phyloP scores from a whole-genome alignment of 2,113 vertebrate species.

The Isichthys henryi region DNA sequence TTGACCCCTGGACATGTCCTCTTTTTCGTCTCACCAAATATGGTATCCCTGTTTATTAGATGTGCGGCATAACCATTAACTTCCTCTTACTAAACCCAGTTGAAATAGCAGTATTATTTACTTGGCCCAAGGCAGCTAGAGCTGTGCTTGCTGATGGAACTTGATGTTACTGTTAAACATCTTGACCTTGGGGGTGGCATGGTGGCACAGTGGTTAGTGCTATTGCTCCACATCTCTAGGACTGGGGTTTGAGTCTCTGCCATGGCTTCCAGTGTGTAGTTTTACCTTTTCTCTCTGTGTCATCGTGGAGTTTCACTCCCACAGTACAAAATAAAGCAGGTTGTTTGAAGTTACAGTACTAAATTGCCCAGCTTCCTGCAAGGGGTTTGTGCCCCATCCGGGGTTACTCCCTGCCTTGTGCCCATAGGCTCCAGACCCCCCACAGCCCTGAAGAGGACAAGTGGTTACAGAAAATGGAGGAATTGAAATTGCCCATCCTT shows the following conservation, averaged over 20 bases:
- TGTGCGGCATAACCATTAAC: neutral
- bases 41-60: neutral
- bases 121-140: neutral
- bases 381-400: neutral
- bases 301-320: neutral
- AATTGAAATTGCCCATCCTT: neutral
- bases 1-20: no score
- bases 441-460: neutral
- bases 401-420: neutral
- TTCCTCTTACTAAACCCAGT: neutral
- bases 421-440: no score
- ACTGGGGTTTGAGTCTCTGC: neutral
- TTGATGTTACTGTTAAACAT: neutral
- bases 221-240: neutral
- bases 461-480: neutral
- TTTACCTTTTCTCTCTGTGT: neutral
- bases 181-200: neutral
- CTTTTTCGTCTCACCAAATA: no score
- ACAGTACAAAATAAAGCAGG: neutral
- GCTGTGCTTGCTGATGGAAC: neutral
- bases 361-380: neutral
- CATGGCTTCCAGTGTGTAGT: neutral
- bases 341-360: neutral
- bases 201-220: neutral
- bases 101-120: neutral